phyloP scores from a whole-genome alignment of 2,888 invertebrate genomes.

The Corythucha ciliata region DNA sequence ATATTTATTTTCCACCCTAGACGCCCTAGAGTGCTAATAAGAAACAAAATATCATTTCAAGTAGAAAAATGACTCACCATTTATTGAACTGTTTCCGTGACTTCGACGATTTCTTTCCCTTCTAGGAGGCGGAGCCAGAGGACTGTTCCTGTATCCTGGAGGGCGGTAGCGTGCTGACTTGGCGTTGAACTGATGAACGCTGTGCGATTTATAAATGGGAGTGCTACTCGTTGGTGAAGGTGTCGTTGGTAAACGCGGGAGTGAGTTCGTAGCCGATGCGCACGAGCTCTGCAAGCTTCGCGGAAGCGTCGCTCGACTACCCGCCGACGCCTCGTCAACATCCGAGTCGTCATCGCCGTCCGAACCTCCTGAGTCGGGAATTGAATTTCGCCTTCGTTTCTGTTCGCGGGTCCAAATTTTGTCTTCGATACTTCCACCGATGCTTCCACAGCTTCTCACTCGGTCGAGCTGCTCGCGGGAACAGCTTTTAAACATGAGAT shows the following conservation, averaged over 20 bases:
- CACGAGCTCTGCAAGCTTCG: constrained; percentile 47
- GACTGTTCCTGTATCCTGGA: constrained; percentile 59
- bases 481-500: constrained; percentile 67
- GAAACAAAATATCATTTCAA: too few species aligned
- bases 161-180: constrained; percentile 82
- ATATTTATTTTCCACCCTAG: too few species aligned
- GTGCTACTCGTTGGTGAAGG: constrained; percentile 46
- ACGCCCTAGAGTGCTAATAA: too few species aligned
- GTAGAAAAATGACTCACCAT: constrained; percentile 48
- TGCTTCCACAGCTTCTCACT: constrained; percentile 72
- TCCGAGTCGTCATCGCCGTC: constrained; percentile 49
- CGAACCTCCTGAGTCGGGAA: constrained; percentile 49
- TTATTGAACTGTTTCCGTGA: constrained; percentile 15
- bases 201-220: constrained; percentile 54
- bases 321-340: constrained; percentile 43
- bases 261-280: constrained; percentile 47
- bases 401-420: constrained; percentile 37
- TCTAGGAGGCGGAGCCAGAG: constrained; percentile 44
- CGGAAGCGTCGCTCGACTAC: constrained; percentile 52
- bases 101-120: constrained; percentile 45
- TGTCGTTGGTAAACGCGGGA: constrained; percentile 69
- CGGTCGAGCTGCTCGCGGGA: constrained; percentile 65
- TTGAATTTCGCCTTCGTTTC: constrained; percentile 48
- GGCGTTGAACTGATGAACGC: constrained; percentile 53
- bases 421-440: constrained; percentile 60